Base-by-base conservation (phyloP, 30 jellyfish, hydroid and myxozoan species). In the Pseudorhiza aurosa region DNA sequence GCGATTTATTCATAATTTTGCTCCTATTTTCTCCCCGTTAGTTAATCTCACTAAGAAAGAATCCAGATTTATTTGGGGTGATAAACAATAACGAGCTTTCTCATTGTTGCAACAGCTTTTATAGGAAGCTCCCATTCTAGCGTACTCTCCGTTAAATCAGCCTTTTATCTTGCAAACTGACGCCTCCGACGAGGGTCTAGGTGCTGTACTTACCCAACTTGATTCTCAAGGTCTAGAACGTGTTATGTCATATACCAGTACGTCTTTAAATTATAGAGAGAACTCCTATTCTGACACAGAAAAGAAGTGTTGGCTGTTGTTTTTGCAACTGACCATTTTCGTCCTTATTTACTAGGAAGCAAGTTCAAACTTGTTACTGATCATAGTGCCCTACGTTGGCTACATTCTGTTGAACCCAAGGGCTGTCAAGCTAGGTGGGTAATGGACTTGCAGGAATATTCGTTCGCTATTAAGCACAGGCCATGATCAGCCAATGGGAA, bases 361-460 rank as follows among this genome's bases (percentile, higher is more conserved):
- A 24, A 60, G 1, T 74, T 85, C 33, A 72, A 78, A 14, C 39
- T 85, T 43, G 62, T 50, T 27, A 70, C 95, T 0, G 95, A 82
- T 27, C 90, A 82, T 55, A 53, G 82, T 32, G 77, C 96, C 12
- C 57, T 73, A 2, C 58, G 75, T 7, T 85, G 90, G 90, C 60
- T 85, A 1, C 85, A 53, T 29, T 65, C 79, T 14, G 59, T 47
- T 22, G 62, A 67, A 10, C 88, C 89, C 8, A 63, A 82, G 26
- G 89, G 95, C 18, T 24, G 74, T 17, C 25, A 53, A 43, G 95
- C 74, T 1, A 24, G 95, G n/a, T 82, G 91, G 95, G 60, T 82
- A 18, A 63, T 35, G 90, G 56, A 71, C 25, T 27, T 82, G 21
- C 71, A 58, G 47, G 82, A 69, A 28, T 36, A 82, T 62, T 4